Evolutionary conservation across 92 coral and sea anemone species (phyloP).

Genomic region (Phymanthus crucifer): DNA sequence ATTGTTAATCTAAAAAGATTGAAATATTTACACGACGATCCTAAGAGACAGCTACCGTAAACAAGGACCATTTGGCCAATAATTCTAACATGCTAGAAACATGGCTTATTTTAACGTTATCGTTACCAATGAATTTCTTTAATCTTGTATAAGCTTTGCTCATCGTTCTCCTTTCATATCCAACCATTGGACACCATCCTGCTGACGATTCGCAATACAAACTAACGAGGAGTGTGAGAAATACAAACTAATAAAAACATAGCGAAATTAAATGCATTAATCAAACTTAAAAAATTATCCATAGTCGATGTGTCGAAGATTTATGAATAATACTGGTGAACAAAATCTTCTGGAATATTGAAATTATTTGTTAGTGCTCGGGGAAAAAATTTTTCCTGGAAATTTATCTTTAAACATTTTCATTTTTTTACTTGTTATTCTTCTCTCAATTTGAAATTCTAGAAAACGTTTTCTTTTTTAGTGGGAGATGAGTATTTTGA

Average conservation of each 20-base stretch:
- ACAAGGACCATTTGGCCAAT: not conserved
- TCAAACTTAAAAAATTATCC: constrained; percentile 2
- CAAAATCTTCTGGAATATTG: not conserved
- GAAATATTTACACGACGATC: not conserved
- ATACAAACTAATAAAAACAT: constrained; percentile 9
- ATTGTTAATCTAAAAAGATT: not conserved
- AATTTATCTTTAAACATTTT: not conserved
- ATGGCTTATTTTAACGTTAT: not conserved
- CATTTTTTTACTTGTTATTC: not conserved
- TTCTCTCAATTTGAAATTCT: constrained; percentile 4
- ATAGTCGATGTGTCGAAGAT: constrained; percentile 15
- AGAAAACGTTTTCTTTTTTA: not conserved
- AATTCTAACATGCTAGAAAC: not conserved
- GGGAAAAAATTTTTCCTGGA: not conserved
- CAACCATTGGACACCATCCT: not conserved
- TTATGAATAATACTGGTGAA: not conserved
- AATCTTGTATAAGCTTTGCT: not conserved
- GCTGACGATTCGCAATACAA: not conserved
- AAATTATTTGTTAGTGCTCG: not conserved
- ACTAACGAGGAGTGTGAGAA: not conserved
- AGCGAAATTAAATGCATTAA: constrained; percentile 21
- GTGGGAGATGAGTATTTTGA: not conserved
- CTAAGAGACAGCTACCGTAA: not conserved
- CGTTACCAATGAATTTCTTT: not conserved
- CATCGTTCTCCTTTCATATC: not conserved